Conservation (phyloP, 2,113 vertebrate species). For the Phalacrocorax pelagicus region DNA sequence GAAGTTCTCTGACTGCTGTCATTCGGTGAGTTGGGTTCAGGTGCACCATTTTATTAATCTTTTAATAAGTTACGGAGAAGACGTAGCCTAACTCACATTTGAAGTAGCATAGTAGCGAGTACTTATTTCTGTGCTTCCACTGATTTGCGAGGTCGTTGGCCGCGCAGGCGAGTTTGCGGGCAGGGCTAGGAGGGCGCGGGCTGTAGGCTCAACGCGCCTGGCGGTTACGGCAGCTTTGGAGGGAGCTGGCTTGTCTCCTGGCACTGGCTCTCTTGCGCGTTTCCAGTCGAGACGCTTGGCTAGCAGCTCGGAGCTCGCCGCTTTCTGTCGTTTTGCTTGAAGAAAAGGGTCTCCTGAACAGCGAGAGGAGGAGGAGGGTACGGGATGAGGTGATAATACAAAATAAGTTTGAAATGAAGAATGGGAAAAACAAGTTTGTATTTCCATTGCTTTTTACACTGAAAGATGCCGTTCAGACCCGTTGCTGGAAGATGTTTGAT, state of each 20-base stretch:
- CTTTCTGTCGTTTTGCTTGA: rapidly evolving
- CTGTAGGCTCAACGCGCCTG: background rate
- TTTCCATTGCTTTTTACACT: background rate
- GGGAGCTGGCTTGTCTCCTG: background rate
- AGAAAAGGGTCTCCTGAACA: rapidly evolving
- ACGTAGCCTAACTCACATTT: background rate
- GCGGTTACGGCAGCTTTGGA: background rate
- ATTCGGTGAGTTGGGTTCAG: background rate
- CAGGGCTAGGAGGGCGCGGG: background rate
- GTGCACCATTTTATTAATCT: background rate
- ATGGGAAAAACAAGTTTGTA: rapidly evolving
- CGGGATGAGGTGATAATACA: rapidly evolving
- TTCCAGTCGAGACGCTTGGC: background rate
- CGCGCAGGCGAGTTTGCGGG: background rate
- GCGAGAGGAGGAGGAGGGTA: background rate
- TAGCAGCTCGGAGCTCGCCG: rapidly evolving
- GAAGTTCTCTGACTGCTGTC: conserved; percentile 13
- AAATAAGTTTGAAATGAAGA: background rate
- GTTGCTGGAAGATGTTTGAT: background rate
- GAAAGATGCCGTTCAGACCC: background rate
- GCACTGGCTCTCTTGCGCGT: rapidly evolving
- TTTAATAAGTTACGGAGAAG: background rate
- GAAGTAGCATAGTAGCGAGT: background rate
- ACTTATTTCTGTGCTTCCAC: rapidly evolving
- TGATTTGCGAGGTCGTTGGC: background rate